Base-by-base conservation (phyloP, 2,113 vertebrate genomes). In the Caracal caracal region DNA sequence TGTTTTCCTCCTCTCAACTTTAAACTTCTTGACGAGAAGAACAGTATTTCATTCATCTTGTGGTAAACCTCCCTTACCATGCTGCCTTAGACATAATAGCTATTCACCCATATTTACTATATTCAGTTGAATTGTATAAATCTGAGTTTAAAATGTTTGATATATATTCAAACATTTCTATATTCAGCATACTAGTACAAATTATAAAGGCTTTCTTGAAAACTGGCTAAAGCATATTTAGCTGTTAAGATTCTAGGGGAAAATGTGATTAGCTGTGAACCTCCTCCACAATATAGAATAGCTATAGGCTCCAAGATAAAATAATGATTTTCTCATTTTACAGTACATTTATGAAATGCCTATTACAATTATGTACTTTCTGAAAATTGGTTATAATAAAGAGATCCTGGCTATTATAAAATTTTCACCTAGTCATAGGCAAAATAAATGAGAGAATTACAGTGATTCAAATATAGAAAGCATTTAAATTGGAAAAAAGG, bases 381-480 rank as follows among this genome's bases (percentile, higher is more conserved):
- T 92, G 70, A 95, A 96, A 96, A 80, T 53, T 81, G 20, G 63
- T 79, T 79, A 43, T 88, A 93, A 96, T 93, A 8, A 95, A 81
- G 81, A 96, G 13, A 94, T 61, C 30, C 20, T 92, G 30, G 33
- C 33, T 63, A 94, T 95, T 95, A 84, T 92, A 88, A 95, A 90
- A 96, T 90, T 90, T 24, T 94, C 81, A 94, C 85, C 73, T 71
- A 65, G 13, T 88, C 78, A 70, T 20, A 96, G 91, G 51, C 89
- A 96, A 95, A 93, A 96, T 80, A 88, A 94, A 95, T 90, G 24
- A 88, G 37, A 87, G 20, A 82, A 88, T 94, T 94, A 85, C 59
- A 16, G 4, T 53, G 17, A 89, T 40, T 28, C 49, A 93, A 51
- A 66, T 76, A 79, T 10, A 94, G 35, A 94, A 93, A 37, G 4